These are phyloP conservation scores for Drosophila albomicans DNA, from an alignment of 1,140 invertebrate species.

Conservation along the genomic window DNA sequence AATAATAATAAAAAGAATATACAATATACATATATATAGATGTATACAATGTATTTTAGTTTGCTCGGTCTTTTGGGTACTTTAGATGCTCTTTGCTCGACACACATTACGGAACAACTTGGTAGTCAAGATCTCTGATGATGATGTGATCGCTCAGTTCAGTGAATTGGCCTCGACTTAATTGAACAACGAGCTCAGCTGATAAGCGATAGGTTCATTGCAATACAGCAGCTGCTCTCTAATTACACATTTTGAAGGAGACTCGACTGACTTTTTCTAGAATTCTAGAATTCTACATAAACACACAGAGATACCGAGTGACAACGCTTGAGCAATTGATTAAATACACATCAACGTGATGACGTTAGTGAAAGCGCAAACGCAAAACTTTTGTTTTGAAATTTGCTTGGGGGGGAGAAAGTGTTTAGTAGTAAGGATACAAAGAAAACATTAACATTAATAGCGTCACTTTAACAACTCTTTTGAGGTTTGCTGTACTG, in stretches of 20 bases:
- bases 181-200: constrained; percentile 24
- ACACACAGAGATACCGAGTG: background rate
- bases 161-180: constrained; percentile 46
- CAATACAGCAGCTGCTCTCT: constrained; percentile 16
- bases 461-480: constrained; percentile 4
- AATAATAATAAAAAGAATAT: constrained; percentile 23
- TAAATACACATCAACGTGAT: background rate
- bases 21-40: background rate
- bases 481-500: background rate
- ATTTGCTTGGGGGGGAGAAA: background rate
- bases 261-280: background rate
- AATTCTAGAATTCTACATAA: background rate
- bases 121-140: background rate
- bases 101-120: constrained; percentile 2
- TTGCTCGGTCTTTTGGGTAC: background rate
- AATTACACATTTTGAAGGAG: constrained; percentile 31
- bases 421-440: too few species aligned
- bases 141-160: constrained; percentile 8
- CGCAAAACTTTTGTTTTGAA: background rate
- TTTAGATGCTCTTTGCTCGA: constrained; percentile 4
- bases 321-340: background rate
- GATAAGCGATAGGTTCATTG: constrained; percentile 27
- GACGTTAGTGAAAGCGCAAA: background rate
- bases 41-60: too few species aligned
- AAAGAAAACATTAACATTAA: background rate